Conservation (phyloP, 2,113 vertebrate genomes). For the Hemibagrus wyckioides region DNA sequence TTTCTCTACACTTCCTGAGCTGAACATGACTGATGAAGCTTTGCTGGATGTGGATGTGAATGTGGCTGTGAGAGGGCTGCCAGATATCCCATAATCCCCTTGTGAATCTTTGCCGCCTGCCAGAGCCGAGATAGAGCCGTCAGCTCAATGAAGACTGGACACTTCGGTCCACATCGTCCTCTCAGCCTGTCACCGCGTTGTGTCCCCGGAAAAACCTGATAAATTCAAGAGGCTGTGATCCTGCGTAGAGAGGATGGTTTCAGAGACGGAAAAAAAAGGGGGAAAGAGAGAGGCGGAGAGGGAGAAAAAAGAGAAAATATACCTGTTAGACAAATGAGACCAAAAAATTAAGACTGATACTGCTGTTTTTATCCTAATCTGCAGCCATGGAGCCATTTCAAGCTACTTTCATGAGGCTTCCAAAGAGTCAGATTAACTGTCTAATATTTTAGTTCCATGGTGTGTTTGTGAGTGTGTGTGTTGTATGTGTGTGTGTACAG, state of each 20-base stretch:
- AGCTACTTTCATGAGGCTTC: not conserved
- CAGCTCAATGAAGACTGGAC: not conserved
- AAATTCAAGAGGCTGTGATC: constrained; percentile 1
- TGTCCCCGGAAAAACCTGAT: not conserved
- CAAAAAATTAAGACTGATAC: not conserved
- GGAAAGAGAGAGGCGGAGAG: too few species aligned
- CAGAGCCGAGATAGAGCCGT: constrained; percentile 24
- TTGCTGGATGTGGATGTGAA: not conserved
- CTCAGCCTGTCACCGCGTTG: not conserved
- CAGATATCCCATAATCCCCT: constrained; percentile 30
- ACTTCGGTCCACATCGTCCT: not conserved
- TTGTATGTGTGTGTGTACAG: not conserved
- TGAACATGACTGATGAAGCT: not conserved
- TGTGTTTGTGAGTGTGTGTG: constrained; percentile 6
- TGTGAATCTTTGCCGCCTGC: not conserved
- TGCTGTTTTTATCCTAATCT: constrained; percentile 14
- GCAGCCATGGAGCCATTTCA: not conserved
- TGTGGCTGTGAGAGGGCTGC: not conserved
- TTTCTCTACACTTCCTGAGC: not conserved
- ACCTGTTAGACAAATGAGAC: constrained; percentile 8
- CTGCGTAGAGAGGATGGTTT: not conserved
- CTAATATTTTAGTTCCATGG: constrained; percentile 17
- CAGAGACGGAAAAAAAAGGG: not conserved
- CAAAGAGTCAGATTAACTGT: not conserved
- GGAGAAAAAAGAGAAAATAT: not conserved